Conservation (phyloP, 2,797 vertebrate genomes). For the Pangasius mekongensis region DNA sequence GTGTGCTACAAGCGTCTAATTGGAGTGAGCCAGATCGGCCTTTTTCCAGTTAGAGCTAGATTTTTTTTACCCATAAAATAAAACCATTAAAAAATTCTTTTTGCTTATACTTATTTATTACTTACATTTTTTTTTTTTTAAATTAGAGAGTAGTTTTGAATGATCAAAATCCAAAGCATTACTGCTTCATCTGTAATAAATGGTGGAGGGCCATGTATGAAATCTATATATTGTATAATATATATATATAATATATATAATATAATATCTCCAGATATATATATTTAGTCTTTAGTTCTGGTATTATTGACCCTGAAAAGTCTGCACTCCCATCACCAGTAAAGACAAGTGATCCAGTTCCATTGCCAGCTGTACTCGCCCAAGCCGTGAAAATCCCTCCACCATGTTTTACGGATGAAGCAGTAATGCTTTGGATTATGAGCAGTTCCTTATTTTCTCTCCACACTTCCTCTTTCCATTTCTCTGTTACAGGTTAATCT, state of each 20-base stretch:
- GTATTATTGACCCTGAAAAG: neutral
- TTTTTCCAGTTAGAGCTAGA: neutral
- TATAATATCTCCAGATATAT: neutral
- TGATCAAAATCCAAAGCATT: no score
- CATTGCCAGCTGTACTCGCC: neutral
- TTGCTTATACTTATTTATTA: neutral
- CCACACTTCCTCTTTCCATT: slow-evolving; percentile 9
- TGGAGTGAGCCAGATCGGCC: neutral
- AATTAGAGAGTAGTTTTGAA: neutral
- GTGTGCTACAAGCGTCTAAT: neutral
- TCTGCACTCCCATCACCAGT: neutral
- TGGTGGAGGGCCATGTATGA: no score
- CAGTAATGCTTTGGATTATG: neutral
- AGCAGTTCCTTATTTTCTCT: neutral
- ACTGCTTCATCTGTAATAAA: no score
- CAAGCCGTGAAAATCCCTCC: slow-evolving; percentile 2
- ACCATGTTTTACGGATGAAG: neutral
- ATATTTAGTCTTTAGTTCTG: neutral
- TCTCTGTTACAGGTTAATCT: slow-evolving; percentile 13
- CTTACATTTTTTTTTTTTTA: no score
- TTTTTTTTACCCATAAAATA: neutral
- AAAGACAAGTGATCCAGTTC: neutral
- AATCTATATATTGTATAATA: no score
- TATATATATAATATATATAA: neutral
- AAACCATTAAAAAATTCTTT: neutral